A percentile compares a stretch with the other conserved stretches of the same genome.
These are phyloP conservation scores for Laterallus jamaicensis DNA, from an alignment of 2,113 vertebrate species.

Conservation along the genomic window DNA sequence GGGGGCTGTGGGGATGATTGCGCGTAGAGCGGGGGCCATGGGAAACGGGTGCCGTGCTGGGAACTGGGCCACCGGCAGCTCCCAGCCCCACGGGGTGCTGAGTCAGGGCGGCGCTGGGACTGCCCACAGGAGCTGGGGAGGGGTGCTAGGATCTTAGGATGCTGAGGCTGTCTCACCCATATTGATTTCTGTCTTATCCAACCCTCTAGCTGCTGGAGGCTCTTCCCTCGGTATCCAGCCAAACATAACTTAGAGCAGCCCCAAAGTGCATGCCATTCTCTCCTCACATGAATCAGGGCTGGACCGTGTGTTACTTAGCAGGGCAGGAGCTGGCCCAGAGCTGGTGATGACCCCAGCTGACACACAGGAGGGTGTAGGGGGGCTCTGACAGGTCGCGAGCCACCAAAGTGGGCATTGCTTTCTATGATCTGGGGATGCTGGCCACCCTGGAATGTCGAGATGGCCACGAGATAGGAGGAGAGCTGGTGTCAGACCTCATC, in stretches of 20 bases:
- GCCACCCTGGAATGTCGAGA: too few relatives aligned
- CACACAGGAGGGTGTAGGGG: fast-evolving
- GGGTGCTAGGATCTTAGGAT: constrained; percentile 25
- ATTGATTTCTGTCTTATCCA: constrained; percentile 75
- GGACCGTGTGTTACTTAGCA: constrained; percentile 60
- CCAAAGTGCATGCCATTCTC: constrained; percentile 55
- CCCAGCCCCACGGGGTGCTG: neutral
- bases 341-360: neutral
- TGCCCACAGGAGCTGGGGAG: neutral
- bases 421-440: too few relatives aligned
- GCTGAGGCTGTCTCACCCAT: neutral
- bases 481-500: fast-evolving
- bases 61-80: neutral
- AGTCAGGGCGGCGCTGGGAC: neutral
- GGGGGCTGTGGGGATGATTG: neutral
- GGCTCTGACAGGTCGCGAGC: neutral
- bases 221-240: constrained; percentile 60
- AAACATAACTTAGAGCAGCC: constrained; percentile 56
- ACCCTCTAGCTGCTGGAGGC: constrained; percentile 69
- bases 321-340: constrained; percentile 3
- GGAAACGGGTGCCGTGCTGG: neutral
- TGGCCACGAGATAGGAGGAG: neutral
- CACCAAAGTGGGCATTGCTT: fast-evolving
- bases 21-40: neutral
- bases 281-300: constrained; percentile 29